These are phyloP conservation scores for Dicycla oo DNA, from an alignment of 2,888 invertebrate genomes.

Conservation along the genomic window DNA sequence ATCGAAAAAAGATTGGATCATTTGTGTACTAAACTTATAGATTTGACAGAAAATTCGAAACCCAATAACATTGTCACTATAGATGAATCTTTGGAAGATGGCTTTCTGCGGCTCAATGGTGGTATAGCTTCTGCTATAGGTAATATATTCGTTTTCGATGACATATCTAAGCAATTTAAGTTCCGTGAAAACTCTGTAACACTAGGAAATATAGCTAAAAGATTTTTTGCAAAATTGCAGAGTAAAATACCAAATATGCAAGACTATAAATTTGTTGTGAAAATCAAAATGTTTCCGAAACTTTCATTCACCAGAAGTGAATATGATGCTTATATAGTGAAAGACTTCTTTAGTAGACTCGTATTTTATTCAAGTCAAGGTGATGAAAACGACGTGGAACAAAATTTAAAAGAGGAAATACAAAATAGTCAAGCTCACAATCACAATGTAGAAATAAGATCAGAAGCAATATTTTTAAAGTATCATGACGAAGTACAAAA, in stretches of 20 bases:
- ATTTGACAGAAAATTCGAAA: not conserved
- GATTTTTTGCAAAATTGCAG: not conserved
- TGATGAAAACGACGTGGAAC: not conserved
- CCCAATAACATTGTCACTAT: not conserved
- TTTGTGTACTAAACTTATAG: not conserved
- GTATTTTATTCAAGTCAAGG: slow-evolving; percentile 5
- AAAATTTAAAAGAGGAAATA: not conserved
- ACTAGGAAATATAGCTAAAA: not conserved
- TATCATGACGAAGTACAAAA: slow-evolving; percentile 22
- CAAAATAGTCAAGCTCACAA: not conserved
- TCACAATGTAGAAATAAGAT: not conserved
- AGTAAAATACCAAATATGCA: not conserved
- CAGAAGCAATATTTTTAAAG: slow-evolving; percentile 13
- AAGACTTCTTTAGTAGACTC: not conserved
- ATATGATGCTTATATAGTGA: not conserved
- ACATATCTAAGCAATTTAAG: not conserved
- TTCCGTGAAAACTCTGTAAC: not conserved
- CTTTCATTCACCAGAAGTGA: not conserved
- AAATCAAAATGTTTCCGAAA: slow-evolving; percentile 1
- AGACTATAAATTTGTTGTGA: not conserved
- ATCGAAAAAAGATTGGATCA: slow-evolving; percentile 1
- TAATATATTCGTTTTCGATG: slow-evolving; percentile 3
- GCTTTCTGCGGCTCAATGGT: not conserved
- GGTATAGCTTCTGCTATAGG: slow-evolving; percentile 10
- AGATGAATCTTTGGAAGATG: not conserved